These are phyloP conservation scores for Rhamphomyia laevipes DNA, from an alignment of 2,888 invertebrate genomes.

Conservation along the genomic window DNA sequence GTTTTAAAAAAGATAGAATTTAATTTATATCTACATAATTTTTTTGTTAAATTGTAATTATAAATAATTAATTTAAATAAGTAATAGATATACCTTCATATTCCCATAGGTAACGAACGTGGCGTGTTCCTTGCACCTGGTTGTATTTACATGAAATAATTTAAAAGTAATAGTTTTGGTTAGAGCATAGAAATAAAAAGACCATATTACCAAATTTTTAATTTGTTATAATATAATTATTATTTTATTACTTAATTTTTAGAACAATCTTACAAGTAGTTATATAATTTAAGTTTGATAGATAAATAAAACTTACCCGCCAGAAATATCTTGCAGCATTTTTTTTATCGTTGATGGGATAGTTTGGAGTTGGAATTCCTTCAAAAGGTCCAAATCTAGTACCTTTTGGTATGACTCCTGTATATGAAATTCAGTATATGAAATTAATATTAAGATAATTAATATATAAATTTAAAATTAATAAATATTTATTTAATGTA, in stretches of 20 bases:
- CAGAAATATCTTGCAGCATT: slow-evolving; percentile 83
- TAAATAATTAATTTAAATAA: slow-evolving; percentile 12
- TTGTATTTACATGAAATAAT: slow-evolving; percentile 17
- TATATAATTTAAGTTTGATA: too few species aligned
- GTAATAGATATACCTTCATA: slow-evolving; percentile 47
- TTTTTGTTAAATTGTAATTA: not conserved
- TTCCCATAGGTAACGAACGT: slow-evolving; percentile 59
- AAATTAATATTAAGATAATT: too few species aligned
- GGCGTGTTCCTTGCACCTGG: slow-evolving; percentile 61
- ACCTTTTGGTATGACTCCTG: slow-evolving; percentile 92
- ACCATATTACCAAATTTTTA: slow-evolving; percentile 8
- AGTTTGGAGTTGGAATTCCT: slow-evolving; percentile 66
- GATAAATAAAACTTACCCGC: slow-evolving; percentile 63
- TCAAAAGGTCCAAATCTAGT: slow-evolving; percentile 96
- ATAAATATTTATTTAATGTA: too few species aligned
- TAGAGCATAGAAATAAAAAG: not conserved
- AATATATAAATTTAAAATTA: too few species aligned
- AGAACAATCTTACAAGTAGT: not conserved
- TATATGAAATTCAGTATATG: too few species aligned
- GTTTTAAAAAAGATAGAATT: too few species aligned
- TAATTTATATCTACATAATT: too few species aligned
- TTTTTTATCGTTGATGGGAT: slow-evolving; percentile 69
- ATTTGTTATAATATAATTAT: slow-evolving; percentile 9
- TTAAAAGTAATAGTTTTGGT: slow-evolving; percentile 13
- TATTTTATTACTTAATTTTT: too few species aligned